Evolutionary conservation across 2,113 vertebrate species (phyloP), one percentile per base, ranked within the genome.

Genomic region (Salvelinus namaycush): DNA sequence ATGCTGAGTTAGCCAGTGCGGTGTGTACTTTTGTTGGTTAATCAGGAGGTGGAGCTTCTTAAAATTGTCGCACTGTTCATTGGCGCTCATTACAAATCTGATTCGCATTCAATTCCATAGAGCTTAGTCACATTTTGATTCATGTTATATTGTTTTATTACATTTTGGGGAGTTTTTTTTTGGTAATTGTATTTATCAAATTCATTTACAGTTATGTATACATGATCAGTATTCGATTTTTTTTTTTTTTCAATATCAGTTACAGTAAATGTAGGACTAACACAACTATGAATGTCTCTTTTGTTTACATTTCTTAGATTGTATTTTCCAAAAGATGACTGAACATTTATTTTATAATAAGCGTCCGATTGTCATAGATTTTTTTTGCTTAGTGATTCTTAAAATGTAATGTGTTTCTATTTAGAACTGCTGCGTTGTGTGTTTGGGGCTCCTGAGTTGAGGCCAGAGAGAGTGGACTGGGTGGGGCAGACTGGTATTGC

Each of bases 41-140:
- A 54, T 22, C 44, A 57, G 22, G 34, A 49, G 76, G 76, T 79
- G 65, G 76, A 67, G 67, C 75, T 54, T 83, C 76, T 80, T 59
- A 60, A 74, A 74, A 73, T 68, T 71, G 48, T 27, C 13, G 22
- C 69, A 54, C 12, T 54, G 16, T 18, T 54, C 16, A 54, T 54
- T 80, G 65, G 75, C 62, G 67, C 77, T 54, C 81, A 73, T 80
- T 59, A 67, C 73, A 49, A 76, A 22, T 22, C n/a, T 62, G 20
- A 57, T 62, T 22, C 8, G 1, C 59, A 22, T 14, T 44, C 16
- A 7, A 67, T 67, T 54, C 51, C 51, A 39, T 44, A 48, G 48
- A 16, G 51, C 12, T 73, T 29, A 59, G 51, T 44, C 54, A 60
- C 31, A 48, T 51, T 67, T 59, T 4, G 13, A 44, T 2, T 34